phyloP scores from a whole-genome alignment of 2,113 vertebrate species.

The Petaurus breviceps region DNA sequence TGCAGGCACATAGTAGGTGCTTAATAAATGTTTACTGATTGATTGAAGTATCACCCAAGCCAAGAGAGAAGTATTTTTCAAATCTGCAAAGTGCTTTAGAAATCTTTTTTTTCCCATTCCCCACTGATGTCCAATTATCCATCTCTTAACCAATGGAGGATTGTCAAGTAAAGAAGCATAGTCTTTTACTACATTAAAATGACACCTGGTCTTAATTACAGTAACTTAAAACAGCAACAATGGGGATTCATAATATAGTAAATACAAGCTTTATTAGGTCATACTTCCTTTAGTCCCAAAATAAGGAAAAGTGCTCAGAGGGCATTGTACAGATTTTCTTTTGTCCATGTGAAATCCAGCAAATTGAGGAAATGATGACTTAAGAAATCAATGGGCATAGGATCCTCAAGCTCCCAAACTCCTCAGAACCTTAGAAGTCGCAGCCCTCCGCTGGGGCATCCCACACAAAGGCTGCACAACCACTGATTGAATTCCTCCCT shows the following conservation, averaged over 20 bases:
- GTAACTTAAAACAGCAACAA: constrained; percentile 77
- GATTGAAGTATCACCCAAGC: not conserved
- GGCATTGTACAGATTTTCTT: constrained; percentile 48
- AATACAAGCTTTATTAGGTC: constrained; percentile 69
- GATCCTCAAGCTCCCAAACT: no score
- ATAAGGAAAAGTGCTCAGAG: constrained; percentile 75
- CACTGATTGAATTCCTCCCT: no score
- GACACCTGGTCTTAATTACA: constrained; percentile 71
- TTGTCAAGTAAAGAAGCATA: constrained; percentile 76
- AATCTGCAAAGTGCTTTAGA: constrained; percentile 26
- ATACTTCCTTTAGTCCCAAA: constrained; percentile 75
- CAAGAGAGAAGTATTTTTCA: constrained; percentile 31
- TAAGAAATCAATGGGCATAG: constrained; percentile 24
- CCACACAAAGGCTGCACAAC: no score
- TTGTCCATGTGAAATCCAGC: constrained; percentile 61
- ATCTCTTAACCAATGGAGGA: constrained; percentile 63
- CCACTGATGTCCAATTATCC: constrained; percentile 65
- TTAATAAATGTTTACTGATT: not conserved
- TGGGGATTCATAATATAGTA: constrained; percentile 66
- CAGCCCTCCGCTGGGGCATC: no score
- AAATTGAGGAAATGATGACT: constrained; percentile 48
- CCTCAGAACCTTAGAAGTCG: no score
- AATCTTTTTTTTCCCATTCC: constrained; percentile 46
- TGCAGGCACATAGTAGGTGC: no score
- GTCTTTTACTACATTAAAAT: constrained; percentile 77